Evolutionary conservation across 2,888 invertebrate species (phyloP).

Genomic region (Lasioglossum lativentre): DNA sequence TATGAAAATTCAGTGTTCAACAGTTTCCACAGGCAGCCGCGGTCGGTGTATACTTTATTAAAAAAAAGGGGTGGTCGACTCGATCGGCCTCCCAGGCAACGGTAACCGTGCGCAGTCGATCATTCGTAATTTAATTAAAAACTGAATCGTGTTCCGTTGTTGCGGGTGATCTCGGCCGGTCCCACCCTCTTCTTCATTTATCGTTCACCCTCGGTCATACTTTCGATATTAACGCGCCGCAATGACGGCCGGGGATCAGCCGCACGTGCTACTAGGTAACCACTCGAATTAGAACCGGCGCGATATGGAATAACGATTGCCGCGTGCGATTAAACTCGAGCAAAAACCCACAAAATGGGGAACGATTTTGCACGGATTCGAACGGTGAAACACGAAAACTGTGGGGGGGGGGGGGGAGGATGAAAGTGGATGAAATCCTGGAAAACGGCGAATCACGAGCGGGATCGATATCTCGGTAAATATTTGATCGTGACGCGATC

Average conservation of each 20-base stretch:
- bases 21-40: neutral
- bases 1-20: neutral
- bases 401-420: too few species aligned
- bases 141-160: conserved; percentile 22
- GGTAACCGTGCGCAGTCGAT: conserved; percentile 30
- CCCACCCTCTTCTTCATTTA: conserved; percentile 41
- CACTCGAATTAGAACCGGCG: conserved; percentile 34
- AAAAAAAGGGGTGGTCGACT: neutral
- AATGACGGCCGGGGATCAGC: conserved; percentile 30
- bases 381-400: neutral
- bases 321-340: conserved; percentile 27
- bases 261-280: conserved; percentile 48
- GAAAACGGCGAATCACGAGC: neutral
- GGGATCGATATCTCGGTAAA: conserved; percentile 18
- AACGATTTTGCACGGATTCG: neutral
- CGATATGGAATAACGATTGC: conserved; percentile 36
- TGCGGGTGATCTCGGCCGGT: conserved; percentile 14
- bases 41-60: neutral
- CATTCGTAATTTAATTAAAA: conserved; percentile 65
- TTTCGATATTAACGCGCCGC: conserved; percentile 62
- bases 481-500: conserved; percentile 38
- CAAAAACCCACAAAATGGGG: neutral
- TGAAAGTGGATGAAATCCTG: neutral
- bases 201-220: conserved; percentile 50
- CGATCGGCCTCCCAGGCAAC: neutral